phyloP scores from a whole-genome alignment of 2,113 vertebrate species.

The Callochromis pleurospilus region DNA sequence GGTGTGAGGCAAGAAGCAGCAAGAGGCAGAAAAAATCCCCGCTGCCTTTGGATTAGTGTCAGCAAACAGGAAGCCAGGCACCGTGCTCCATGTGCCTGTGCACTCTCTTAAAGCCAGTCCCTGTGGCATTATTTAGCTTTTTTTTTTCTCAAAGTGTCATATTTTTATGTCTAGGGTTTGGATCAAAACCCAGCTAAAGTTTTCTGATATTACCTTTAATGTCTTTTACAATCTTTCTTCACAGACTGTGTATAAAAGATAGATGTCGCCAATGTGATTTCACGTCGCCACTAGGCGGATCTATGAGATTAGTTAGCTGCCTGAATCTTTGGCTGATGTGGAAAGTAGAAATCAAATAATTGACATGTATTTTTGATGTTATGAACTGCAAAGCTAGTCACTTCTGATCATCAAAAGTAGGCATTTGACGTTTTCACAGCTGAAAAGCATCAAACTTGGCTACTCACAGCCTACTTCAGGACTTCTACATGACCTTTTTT shows the following conservation, averaged over 20 bases:
- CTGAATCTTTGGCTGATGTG: background rate
- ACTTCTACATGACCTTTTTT: background rate
- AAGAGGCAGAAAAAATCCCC: slow-evolving; percentile 68
- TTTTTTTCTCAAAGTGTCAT: background rate
- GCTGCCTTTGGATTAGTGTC: slow-evolving; percentile 68
- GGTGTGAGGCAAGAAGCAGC: slow-evolving; percentile 70
- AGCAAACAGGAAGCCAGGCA: slow-evolving; percentile 56
- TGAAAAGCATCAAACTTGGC: background rate
- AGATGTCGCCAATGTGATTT: background rate
- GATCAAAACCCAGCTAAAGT: background rate
- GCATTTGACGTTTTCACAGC: background rate
- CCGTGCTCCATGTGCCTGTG: slow-evolving; percentile 29
- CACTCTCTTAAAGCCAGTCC: slow-evolving; percentile 15
- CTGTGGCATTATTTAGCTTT: background rate
- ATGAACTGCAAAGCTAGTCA: background rate
- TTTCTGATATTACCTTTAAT: background rate
- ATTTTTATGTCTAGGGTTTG: background rate
- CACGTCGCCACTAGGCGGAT: background rate
- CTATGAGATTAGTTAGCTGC: background rate
- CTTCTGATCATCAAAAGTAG: background rate
- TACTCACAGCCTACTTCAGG: background rate
- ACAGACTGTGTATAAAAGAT: background rate
- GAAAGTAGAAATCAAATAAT: background rate
- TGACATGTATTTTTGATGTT: background rate
- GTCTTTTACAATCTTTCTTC: background rate